Conservation (phyloP, 2,888 invertebrate species). For the Galeruca laticollis region DNA sequence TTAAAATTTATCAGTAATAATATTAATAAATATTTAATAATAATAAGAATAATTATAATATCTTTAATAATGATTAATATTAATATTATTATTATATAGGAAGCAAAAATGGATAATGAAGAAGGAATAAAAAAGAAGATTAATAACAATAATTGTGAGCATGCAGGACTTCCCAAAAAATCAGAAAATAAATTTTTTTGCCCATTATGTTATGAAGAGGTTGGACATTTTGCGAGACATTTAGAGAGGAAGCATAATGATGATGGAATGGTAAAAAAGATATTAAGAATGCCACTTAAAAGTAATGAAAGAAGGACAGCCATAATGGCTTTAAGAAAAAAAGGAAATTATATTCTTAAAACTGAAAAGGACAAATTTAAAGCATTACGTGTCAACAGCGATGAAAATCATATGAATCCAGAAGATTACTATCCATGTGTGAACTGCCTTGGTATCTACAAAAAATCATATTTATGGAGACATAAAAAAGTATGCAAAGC, state of each 20-base stretch:
- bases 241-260: slow-evolving; percentile 24
- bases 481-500: slow-evolving; percentile 28
- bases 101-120: neutral
- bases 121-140: slow-evolving; percentile 2
- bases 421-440: slow-evolving; percentile 33
- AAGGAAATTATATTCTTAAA: slow-evolving; percentile 2
- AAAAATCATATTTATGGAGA: slow-evolving; percentile 33
- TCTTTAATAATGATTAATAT: no score
- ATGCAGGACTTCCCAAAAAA: neutral
- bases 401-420: slow-evolving; percentile 1
- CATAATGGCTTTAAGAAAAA: neutral
- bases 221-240: slow-evolving; percentile 22
- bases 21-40: no score
- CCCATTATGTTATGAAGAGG: slow-evolving; percentile 26
- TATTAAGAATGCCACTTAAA: slow-evolving; percentile 19
- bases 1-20: no score
- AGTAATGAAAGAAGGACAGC: slow-evolving; percentile 22
- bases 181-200: slow-evolving; percentile 14
- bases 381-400: slow-evolving; percentile 1
- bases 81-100: no score
- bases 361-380: slow-evolving; percentile 8
- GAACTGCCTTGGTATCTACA: slow-evolving; percentile 28
- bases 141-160: neutral
- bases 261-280: slow-evolving; percentile 23
- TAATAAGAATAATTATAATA: no score